These are phyloP conservation scores for Euwallacea fornicatus DNA, from an alignment of 1,140 invertebrate genomes.

Conservation along the genomic window DNA sequence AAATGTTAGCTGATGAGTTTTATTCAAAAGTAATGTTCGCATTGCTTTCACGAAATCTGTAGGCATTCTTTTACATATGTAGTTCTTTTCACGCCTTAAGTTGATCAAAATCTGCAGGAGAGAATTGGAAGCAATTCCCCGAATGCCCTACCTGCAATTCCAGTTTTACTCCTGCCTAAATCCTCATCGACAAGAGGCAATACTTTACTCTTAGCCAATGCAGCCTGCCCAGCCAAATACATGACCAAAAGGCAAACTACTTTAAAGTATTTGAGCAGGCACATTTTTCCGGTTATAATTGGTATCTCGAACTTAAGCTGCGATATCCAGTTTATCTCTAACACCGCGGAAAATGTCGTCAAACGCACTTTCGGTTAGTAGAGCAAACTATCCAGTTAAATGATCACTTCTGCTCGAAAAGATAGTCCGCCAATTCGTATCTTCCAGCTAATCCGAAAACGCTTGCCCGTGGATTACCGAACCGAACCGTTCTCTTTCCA, in stretches of 20 bases:
- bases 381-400: not conserved
- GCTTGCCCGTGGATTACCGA: conserved; percentile 4
- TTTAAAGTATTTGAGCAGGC: conserved; percentile 11
- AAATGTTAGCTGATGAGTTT: too few species aligned
- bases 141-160: conserved; percentile 14
- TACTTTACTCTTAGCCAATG: conserved; percentile 2
- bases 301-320: not conserved
- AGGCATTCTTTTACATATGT: too few species aligned
- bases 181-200: conserved; percentile 9
- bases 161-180: not conserved
- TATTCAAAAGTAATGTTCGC: too few species aligned
- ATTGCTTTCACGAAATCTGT: too few species aligned
- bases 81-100: too few species aligned
- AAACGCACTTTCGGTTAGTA: too few species aligned
- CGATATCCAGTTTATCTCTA: conserved; percentile 17
- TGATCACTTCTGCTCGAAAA: conserved; percentile 5
- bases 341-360: not conserved
- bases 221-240: conserved; percentile 4
- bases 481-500: conserved; percentile 22
- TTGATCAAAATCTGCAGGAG: not conserved
- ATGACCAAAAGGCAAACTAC: conserved; percentile 5
- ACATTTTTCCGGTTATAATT: conserved; percentile 1
- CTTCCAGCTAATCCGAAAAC: conserved; percentile 4
- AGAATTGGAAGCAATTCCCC: not conserved
- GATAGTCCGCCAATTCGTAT: not conserved